These are phyloP conservation scores for Parauchenoglanis ngamensis DNA, from an alignment of 2,797 vertebrate genomes.

Conservation along the genomic window DNA sequence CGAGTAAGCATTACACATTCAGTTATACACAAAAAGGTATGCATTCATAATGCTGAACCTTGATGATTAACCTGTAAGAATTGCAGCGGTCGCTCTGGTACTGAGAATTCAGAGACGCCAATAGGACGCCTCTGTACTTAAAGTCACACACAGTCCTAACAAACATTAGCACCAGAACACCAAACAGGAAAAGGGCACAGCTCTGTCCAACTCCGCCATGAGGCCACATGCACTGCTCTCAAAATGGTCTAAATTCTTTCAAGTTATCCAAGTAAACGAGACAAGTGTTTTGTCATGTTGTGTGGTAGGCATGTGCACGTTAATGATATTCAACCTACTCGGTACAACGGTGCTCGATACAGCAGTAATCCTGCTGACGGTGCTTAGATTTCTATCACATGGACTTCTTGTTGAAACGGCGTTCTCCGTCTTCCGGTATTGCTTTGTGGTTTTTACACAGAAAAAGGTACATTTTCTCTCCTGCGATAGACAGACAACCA, in stretches of 20 bases:
- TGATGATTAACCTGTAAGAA: slow-evolving; percentile 18
- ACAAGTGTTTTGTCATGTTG: not conserved
- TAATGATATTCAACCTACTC: not conserved
- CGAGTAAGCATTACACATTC: slow-evolving; percentile 40
- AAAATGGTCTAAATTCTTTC: not conserved
- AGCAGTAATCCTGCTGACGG: not conserved
- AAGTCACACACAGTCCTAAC: slow-evolving; percentile 15
- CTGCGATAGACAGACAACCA: not conserved
- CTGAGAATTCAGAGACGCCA: slow-evolving; percentile 28
- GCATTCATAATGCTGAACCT: slow-evolving; percentile 26
- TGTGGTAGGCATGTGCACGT: not conserved
- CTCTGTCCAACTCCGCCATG: not conserved
- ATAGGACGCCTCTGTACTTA: not conserved
- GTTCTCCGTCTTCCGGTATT: slow-evolving; percentile 16
- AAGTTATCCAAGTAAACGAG: not conserved
- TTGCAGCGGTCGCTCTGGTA: not conserved
- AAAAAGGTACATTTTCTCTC: not conserved
- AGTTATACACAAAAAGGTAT: slow-evolving; percentile 30
- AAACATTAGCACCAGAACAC: slow-evolving; percentile 52
- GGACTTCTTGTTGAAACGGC: not conserved
- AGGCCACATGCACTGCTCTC: slow-evolving; percentile 4
- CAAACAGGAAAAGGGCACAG: slow-evolving; percentile 7
- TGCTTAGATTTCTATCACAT: not conserved
- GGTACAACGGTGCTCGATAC: not conserved
- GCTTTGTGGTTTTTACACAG: slow-evolving; percentile 26